A percentile compares a stretch with the other conserved stretches of the same genome.
Conservation (phyloP, 2,888 invertebrate genomes). For the Acanthosepion pharaonis region DNA sequence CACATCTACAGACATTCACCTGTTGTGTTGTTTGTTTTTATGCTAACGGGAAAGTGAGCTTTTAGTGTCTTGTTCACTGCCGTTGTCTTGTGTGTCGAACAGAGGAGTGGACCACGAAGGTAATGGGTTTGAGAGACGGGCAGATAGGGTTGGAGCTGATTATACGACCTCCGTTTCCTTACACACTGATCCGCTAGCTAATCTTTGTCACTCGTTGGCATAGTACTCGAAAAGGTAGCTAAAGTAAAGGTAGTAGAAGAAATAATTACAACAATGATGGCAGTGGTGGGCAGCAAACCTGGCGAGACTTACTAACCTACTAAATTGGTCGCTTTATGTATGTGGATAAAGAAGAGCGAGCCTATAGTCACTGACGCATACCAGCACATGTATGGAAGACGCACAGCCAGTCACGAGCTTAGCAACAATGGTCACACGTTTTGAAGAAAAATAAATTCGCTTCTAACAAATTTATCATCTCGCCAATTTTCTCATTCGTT, state of each 20-base stretch:
- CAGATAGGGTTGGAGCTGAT: background rate
- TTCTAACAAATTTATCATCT: background rate
- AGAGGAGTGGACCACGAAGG: background rate
- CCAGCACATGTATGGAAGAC: slow-evolving; percentile 7
- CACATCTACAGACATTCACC: background rate
- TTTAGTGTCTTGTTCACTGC: slow-evolving; percentile 33
- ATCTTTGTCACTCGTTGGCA: background rate
- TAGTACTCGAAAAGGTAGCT: background rate
- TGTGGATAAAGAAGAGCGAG: background rate
- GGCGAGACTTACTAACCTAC: background rate
- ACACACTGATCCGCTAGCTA: background rate
- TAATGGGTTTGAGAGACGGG: background rate
- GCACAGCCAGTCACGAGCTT: background rate
- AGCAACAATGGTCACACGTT: slow-evolving; percentile 33
- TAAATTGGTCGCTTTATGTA: background rate
- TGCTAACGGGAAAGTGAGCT: background rate
- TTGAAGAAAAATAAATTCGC: background rate
- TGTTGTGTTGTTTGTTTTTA: background rate
- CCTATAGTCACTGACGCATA: background rate
- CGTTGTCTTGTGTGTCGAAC: slow-evolving; percentile 4
- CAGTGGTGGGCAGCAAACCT: background rate
- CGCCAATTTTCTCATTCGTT: background rate
- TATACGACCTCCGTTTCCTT: background rate
- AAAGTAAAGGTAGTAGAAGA: background rate
- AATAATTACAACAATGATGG: background rate